A percentile compares a stretch with the other conserved stretches of the same genome.
Conservation (phyloP, 2,888 invertebrate species). For the Pomacea canaliculata region DNA sequence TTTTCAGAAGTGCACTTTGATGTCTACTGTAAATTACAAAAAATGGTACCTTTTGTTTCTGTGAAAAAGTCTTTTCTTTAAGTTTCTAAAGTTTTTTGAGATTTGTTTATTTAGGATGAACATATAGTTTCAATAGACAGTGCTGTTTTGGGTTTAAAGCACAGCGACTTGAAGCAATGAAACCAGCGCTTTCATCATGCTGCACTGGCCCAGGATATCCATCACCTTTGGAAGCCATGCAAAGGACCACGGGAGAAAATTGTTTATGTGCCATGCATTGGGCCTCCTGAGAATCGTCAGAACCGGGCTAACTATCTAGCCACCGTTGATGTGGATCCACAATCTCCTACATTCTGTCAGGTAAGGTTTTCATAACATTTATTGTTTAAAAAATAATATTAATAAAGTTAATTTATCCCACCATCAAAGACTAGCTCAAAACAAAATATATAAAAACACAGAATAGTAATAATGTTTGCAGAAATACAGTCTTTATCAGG, state of each 20-base stretch:
- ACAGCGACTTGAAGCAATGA: constrained; percentile 9
- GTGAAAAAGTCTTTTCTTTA: too few species aligned
- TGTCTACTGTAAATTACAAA: too few species aligned
- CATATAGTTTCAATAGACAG: too few species aligned
- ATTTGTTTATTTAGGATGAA: too few species aligned
- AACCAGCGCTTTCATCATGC: constrained; percentile 33
- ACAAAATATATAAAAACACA: too few species aligned
- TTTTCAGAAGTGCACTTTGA: too few species aligned
- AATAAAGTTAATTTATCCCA: too few species aligned
- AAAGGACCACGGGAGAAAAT: constrained; percentile 85
- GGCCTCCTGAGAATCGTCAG: constrained; percentile 65
- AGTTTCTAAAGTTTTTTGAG: too few species aligned
- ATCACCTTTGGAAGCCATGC: constrained; percentile 80
- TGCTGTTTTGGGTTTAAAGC: background rate
- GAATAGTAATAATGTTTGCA: too few species aligned
- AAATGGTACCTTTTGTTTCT: too few species aligned
- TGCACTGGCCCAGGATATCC: constrained; percentile 72
- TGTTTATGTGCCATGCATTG: constrained; percentile 90
- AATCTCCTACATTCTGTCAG: constrained; percentile 86
- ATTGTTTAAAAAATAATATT: background rate
- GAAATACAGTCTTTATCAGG: too few species aligned
- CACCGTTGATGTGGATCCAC: constrained; percentile 91
- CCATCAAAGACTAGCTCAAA: too few species aligned
- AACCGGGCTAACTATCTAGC: constrained; percentile 88
- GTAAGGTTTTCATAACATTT: constrained; percentile 70